Conservation (phyloP, 2,113 vertebrate species). For the Polypterus bichir region DNA sequence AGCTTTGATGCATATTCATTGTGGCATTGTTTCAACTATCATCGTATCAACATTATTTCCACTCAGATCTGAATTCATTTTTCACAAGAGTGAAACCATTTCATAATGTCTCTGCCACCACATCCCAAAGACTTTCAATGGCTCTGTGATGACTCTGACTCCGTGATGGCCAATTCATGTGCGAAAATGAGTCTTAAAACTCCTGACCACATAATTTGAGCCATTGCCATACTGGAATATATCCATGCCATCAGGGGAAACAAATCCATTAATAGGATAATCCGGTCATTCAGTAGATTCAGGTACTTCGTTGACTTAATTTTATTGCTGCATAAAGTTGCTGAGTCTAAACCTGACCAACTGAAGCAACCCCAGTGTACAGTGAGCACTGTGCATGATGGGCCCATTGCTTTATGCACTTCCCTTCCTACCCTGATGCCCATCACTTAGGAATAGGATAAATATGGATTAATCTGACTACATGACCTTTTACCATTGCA, state of each 20-base stretch:
- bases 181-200: no score
- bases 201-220: no score
- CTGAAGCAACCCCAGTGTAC: slow-evolving; percentile 6
- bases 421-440: slow-evolving; percentile 9
- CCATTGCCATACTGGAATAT: slow-evolving; percentile 5
- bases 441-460: slow-evolving; percentile 8
- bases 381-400: slow-evolving; percentile 3
- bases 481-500: neutral
- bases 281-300: slow-evolving; percentile 13
- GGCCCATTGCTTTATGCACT: neutral
- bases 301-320: slow-evolving; percentile 8
- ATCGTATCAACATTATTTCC: no score
- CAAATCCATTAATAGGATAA: slow-evolving; percentile 13
- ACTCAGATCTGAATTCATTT: no score
- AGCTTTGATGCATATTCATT: no score
- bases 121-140: no score
- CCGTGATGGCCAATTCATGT: no score
- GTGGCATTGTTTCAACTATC: no score
- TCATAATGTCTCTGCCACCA: no score
- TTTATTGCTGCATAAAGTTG: slow-evolving; percentile 1
- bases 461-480: slow-evolving; percentile 11
- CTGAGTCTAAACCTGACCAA: slow-evolving; percentile 8
- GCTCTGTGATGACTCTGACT: no score
- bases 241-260: slow-evolving; percentile 12
- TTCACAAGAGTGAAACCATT: no score